Evolutionary conservation across 2,888 invertebrate genomes (phyloP).

Genomic region (Erpobdella octoculata): DNA sequence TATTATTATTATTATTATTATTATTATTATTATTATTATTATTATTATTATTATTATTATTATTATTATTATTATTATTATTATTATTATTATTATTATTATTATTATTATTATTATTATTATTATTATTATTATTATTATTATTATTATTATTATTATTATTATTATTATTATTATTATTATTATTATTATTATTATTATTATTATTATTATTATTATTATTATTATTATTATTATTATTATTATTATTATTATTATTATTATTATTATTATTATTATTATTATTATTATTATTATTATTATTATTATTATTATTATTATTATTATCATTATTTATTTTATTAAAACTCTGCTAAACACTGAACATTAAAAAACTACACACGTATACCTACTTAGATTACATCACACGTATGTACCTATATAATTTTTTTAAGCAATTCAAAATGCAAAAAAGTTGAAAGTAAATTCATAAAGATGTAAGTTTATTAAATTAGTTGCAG

Average conservation of each 20-base stretch:
- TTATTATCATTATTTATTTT: too few species aligned
- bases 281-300: too few species aligned
- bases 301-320: too few species aligned
- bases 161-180: neutral
- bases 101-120: constrained; percentile 8
- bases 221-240: neutral
- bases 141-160: neutral
- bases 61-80: neutral
- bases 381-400: too few species aligned
- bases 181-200: neutral
- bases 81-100: neutral
- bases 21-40: neutral
- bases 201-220: neutral
- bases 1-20: neutral
- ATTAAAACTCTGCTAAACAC: too few species aligned
- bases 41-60: neutral
- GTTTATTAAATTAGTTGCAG: too few species aligned
- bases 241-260: neutral
- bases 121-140: neutral
- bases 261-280: too few species aligned
- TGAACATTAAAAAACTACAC: too few species aligned
- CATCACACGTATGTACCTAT: too few species aligned
- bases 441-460: too few species aligned
- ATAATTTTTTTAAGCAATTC: too few species aligned
- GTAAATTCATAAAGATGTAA: too few species aligned